Evolutionary conservation across 2,888 invertebrate species (phyloP).

Genomic region (Alentia gelatinosa): DNA sequence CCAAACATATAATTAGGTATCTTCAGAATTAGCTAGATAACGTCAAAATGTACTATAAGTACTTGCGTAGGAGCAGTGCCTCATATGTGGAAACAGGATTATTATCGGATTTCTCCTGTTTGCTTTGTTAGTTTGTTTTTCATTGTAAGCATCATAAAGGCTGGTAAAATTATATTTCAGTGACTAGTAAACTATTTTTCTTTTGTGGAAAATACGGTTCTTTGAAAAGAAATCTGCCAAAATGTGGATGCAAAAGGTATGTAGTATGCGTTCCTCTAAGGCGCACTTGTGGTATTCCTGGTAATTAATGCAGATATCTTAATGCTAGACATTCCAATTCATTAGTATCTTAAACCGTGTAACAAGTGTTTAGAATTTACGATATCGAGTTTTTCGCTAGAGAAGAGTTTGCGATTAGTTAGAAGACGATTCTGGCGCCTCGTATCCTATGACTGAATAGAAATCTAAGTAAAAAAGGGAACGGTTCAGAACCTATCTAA

Average conservation of each 20-base stretch:
- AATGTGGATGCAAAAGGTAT: constrained; percentile 23
- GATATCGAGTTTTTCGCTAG: background rate
- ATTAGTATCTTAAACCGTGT: background rate
- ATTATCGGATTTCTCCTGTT: background rate
- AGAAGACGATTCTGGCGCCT: background rate
- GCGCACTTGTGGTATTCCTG: background rate
- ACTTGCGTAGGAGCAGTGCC: background rate
- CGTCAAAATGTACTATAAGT: background rate
- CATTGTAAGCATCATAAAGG: background rate
- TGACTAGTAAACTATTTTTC: background rate
- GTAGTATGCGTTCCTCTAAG: background rate
- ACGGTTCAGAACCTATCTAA: background rate
- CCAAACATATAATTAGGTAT: background rate
- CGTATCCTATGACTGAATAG: background rate
- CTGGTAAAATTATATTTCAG: background rate
- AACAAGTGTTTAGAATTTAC: background rate
- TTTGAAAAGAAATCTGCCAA: background rate
- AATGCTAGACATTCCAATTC: background rate
- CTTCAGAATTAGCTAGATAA: background rate
- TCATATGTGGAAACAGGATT: background rate
- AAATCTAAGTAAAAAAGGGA: background rate
- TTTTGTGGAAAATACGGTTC: background rate
- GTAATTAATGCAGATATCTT: background rate
- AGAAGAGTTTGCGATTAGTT: background rate
- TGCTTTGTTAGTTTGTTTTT: background rate